phyloP scores from a whole-genome alignment of 2,797 vertebrate species.

The Pangasius krempfi region DNA sequence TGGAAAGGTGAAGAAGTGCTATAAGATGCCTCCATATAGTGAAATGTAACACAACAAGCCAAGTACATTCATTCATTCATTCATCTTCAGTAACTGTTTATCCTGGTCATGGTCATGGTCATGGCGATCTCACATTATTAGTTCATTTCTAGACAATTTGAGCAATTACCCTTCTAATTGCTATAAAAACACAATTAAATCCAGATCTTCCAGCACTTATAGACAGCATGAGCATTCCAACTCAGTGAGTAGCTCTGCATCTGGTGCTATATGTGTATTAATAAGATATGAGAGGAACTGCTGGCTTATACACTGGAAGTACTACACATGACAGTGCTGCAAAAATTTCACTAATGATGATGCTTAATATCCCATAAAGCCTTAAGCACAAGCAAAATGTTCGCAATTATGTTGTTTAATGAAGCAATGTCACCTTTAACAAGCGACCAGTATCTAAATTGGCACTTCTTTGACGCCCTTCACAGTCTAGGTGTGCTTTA shows the following conservation, averaged over 20 bases:
- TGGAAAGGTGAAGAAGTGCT: neutral
- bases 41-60: neutral
- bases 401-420: constrained; percentile 41
- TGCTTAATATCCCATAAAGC: constrained; percentile 35
- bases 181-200: constrained; percentile 13
- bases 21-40: neutral
- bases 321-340: constrained; percentile 9
- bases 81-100: neutral
- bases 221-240: neutral
- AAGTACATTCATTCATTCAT: neutral
- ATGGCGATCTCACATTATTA: neutral
- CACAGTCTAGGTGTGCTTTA: constrained; percentile 7
- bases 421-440: constrained; percentile 47
- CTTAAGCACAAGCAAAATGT: constrained; percentile 21
- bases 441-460: constrained; percentile 29
- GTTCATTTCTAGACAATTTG: neutral
- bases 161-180: neutral
- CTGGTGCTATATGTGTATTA: constrained; percentile 8
- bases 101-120: neutral
- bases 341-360: constrained; percentile 30
- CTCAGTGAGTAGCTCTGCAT: constrained; percentile 1
- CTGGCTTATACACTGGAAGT: constrained; percentile 12
- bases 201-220: neutral
- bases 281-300: constrained; percentile 56
- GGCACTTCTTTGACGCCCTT: constrained; percentile 17